These are phyloP conservation scores for Acanthoscelides obtectus DNA, from an alignment of 2,888 invertebrate genomes.

Conservation along the genomic window DNA sequence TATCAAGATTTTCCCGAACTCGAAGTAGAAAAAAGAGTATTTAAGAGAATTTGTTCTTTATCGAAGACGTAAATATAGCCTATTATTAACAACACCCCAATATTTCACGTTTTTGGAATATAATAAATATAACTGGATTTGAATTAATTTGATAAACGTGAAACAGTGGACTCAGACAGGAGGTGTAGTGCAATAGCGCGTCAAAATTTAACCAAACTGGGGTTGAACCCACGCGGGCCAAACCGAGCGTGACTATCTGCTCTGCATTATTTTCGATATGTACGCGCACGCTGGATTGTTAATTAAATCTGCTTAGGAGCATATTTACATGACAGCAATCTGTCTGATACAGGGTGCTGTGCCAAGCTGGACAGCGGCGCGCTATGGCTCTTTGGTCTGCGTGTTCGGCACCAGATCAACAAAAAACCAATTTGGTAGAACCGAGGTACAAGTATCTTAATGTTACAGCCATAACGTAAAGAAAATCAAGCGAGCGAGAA, in stretches of 20 bases:
- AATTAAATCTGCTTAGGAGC: conserved; percentile 48
- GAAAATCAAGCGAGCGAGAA: too few species aligned
- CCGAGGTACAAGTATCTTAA: too few species aligned
- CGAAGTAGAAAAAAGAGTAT: too few species aligned
- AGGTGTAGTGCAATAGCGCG: conserved; percentile 13
- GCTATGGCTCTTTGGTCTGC: conserved; percentile 1
- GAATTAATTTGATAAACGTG: neutral
- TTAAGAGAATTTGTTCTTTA: too few species aligned
- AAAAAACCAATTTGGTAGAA: too few species aligned
- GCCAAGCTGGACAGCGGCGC: conserved; percentile 33
- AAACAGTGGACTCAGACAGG: conserved; percentile 3
- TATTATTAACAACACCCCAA: too few species aligned
- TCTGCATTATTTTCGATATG: conserved; percentile 47
- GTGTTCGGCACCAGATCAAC: neutral
- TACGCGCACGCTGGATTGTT: conserved; percentile 39
- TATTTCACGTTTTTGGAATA: too few species aligned
- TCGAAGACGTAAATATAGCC: too few species aligned
- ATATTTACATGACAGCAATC: conserved; percentile 51
- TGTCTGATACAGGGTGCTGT: conserved; percentile 41
- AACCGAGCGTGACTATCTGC: conserved; percentile 44
- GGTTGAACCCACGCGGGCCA: conserved; percentile 28
- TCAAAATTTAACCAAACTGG: conserved; percentile 32
- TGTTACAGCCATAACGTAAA: too few species aligned
- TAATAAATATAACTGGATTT: too few species aligned
- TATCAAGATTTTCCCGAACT: too few species aligned